Evolutionary conservation across 2,113 vertebrate species (phyloP).

Genomic region (Nycticebus coucang): DNA sequence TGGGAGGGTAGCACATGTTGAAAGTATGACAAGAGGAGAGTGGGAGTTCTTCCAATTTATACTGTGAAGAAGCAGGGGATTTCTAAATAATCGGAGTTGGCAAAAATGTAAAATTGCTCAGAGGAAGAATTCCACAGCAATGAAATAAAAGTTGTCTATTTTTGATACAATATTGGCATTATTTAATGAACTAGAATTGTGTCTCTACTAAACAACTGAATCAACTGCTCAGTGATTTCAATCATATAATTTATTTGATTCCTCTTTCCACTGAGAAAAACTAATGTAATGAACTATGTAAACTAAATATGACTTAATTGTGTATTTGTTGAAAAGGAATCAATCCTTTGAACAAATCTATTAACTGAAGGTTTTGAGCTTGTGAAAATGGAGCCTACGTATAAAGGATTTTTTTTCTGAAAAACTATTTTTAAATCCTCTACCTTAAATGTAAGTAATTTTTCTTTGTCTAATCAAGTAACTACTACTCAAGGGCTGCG

Average conservation of each 20-base stretch:
- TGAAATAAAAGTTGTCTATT: not conserved
- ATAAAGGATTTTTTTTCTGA: not conserved
- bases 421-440: not conserved
- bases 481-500: not conserved
- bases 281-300: not conserved
- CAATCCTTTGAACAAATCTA: conserved; percentile 1
- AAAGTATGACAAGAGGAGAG: not conserved
- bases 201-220: not conserved
- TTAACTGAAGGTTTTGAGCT: not conserved
- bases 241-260: not conserved
- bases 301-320: conserved; percentile 14
- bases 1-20: not conserved
- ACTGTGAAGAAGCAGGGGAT: not conserved
- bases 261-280: conserved; percentile 22
- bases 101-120: not conserved
- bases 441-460: not conserved
- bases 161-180: not conserved
- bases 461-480: not conserved
- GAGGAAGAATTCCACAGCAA: not conserved
- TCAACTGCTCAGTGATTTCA: not conserved
- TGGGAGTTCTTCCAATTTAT: not conserved
- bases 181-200: not conserved
- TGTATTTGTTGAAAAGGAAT: conserved; percentile 2
- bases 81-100: conserved; percentile 15
- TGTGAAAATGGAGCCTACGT: not conserved